These are phyloP conservation scores for Geococcyx californianus DNA, from an alignment of 2,113 vertebrate genomes.

Conservation along the genomic window DNA sequence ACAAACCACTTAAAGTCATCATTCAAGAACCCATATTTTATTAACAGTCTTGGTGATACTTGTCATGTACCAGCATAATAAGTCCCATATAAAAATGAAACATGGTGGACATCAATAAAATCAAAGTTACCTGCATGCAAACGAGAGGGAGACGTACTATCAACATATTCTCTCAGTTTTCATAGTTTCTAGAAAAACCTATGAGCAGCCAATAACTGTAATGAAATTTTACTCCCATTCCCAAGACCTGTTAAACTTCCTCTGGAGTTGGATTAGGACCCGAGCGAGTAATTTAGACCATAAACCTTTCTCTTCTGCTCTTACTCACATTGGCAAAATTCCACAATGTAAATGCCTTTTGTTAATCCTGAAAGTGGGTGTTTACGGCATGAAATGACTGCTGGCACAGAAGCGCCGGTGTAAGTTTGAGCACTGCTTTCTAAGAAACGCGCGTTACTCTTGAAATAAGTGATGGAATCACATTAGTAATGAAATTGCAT, in stretches of 20 bases:
- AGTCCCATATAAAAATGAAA: background rate
- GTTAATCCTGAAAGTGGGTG: background rate
- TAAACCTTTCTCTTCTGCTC: background rate
- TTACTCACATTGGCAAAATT: background rate
- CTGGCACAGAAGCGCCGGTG: background rate
- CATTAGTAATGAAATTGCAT: too few species aligned
- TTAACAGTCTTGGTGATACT: background rate
- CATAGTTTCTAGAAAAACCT: background rate
- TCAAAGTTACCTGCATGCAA: background rate
- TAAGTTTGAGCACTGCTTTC: background rate
- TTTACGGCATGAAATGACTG: background rate
- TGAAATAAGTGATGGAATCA: background rate
- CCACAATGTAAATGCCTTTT: background rate
- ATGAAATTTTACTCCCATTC: background rate
- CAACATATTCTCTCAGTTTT: background rate
- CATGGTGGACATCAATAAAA: background rate
- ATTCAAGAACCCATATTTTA: background rate
- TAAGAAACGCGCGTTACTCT: background rate
- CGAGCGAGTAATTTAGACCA: background rate
- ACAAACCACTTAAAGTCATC: background rate
- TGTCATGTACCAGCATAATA: background rate
- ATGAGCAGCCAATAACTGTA: background rate
- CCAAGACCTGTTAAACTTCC: background rate
- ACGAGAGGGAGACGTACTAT: background rate
- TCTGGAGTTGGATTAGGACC: background rate